A percentile compares a stretch with the other conserved stretches of the same genome.
Conservation (phyloP, 2,888 invertebrate species). For the Camptogramma bilineatum region DNA sequence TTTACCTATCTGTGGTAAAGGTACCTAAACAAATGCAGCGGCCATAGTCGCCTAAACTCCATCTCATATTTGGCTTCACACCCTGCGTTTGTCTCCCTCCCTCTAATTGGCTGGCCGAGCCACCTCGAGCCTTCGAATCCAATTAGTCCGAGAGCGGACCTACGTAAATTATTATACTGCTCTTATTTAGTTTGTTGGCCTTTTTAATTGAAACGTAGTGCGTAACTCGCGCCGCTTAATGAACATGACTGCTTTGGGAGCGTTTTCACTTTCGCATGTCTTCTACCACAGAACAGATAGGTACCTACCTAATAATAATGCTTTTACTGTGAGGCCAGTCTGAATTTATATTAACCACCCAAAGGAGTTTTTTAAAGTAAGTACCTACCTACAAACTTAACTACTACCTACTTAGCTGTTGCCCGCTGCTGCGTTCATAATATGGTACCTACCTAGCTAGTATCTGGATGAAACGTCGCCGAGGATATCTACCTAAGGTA, state of each 20-base stretch:
- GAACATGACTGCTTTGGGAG: constrained; percentile 55
- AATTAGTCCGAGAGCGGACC: constrained; percentile 70
- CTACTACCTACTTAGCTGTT: no score
- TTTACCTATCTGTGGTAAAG: not conserved
- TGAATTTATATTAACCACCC: no score
- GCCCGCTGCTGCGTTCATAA: no score
- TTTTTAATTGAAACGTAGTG: constrained; percentile 80
- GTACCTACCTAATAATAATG: no score
- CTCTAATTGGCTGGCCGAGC: constrained; percentile 75
- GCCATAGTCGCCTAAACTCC: constrained; percentile 14
- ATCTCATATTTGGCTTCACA: constrained; percentile 42
- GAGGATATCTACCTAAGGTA: no score
- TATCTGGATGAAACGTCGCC: no score
- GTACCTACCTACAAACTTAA: no score
- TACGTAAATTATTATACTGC: constrained; percentile 74
- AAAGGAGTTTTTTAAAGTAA: no score
- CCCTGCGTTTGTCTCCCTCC: constrained; percentile 55
- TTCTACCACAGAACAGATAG: not conserved
- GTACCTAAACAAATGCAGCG: constrained; percentile 6
- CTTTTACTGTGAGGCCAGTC: no score
- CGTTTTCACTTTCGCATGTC: constrained; percentile 41
- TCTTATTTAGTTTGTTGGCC: constrained; percentile 73
- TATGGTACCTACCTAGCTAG: no score
- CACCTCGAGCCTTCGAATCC: constrained; percentile 73
- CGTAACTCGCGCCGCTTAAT: constrained; percentile 67